Evolutionary conservation across 2,113 vertebrate species (phyloP).

Genomic region (Apteryx owenii): DNA sequence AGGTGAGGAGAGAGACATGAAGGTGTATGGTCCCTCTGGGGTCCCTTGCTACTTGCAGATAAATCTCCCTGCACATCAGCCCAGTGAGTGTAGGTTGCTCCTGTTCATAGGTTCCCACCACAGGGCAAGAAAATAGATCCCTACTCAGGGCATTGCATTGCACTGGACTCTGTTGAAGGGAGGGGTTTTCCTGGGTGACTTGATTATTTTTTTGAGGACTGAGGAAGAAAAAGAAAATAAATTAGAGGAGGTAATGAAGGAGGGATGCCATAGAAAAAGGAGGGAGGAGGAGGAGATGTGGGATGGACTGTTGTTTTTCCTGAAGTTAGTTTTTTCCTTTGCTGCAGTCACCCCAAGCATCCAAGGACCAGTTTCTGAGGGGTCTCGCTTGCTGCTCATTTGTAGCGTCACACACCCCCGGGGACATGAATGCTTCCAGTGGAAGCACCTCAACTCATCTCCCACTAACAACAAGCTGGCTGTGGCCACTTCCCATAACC

Average conservation of each 20-base stretch:
- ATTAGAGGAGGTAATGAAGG: not conserved
- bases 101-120: not conserved
- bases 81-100: not conserved
- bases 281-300: not conserved
- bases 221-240: not conserved
- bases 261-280: not conserved
- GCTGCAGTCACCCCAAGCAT: slow-evolving; percentile 28
- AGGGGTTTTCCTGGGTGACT: not conserved
- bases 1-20: slow-evolving; percentile 67
- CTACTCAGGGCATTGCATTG: not conserved
- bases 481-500: not conserved
- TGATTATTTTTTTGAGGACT: not conserved
- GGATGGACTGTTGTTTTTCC: not conserved
- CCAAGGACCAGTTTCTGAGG: slow-evolving; percentile 43
- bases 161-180: not conserved
- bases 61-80: not conserved
- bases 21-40: not conserved
- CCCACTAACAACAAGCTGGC: not conserved
- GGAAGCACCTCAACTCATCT: slow-evolving; percentile 19
- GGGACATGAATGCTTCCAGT: slow-evolving; percentile 66
- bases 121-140: not conserved
- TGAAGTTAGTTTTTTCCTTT: not conserved
- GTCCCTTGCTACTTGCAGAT: not conserved
- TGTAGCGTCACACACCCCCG: slow-evolving; percentile 28
- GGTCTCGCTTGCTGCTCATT: slow-evolving; percentile 8